Base-by-base conservation (phyloP, 1,140 invertebrate genomes). In the Leptinotarsa texana region DNA sequence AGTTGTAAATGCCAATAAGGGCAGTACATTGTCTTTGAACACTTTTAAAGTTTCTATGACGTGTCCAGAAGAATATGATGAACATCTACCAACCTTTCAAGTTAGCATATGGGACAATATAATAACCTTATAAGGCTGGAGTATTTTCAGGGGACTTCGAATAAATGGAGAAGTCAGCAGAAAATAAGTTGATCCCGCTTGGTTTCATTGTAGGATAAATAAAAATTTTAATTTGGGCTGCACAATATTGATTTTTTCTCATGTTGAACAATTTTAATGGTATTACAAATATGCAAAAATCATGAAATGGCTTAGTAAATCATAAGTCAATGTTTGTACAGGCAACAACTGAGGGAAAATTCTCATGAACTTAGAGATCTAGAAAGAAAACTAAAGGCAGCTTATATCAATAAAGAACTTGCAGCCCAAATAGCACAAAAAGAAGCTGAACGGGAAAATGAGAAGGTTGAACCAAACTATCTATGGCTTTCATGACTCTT, bases 401-500 rank as follows among this genome's bases (percentile, higher is more conserved):
- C 85, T 22, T 87, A 87, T 77, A 77, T 84, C 4, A 82, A 79
- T 22, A 87, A 87, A 77, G 82, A 84, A 75, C 74, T 86, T 27
- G 75, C 78, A 18, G 82, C 84, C 15, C 86, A 87, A 77, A 78
- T 85, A 33, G 84, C 84, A 21, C 84, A 86, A 77, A 85, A 84
- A 78, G 79, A 86, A 80, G 81, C 79, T 18, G 74, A 80, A 73
- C 77, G 74, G 81, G 47, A 79, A 73, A 74, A 77, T 63, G 72
- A 81, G 76, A 77, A 79, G 76, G 74, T 83, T 63, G 4, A n/a
- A 18, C 61, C 61, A 4, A 62, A 18, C 1, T 62, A 17, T 13
- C 1, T 62, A 17, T 13, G 21, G 61, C 15, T 62, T 62, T 62
- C 61, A 62, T 62, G 17, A 18, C 15, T 62, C 61, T 62, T 13